Evolutionary conservation across 2,113 vertebrate genomes (phyloP), one percentile per base, ranked within the genome.

Genomic region (Gymnorhina tibicen): DNA sequence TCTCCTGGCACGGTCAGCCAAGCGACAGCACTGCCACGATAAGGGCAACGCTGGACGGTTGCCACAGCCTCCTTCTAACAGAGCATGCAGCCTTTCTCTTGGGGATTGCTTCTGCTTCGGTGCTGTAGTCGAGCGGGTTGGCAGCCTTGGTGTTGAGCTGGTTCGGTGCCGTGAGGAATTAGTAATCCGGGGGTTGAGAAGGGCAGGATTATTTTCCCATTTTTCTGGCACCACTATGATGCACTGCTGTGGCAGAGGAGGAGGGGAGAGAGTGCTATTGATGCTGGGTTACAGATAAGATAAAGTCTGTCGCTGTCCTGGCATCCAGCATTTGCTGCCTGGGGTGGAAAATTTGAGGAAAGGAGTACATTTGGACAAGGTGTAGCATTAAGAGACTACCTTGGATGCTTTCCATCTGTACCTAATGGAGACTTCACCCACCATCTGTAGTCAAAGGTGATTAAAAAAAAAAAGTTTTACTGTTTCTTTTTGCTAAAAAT

Each of bases 321-420:
- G 97, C 97, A 98, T 98, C 96, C 94, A 89, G 42, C 63, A 42
- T 95, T 96, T 93, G 93, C 96, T 97, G 97, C 95, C 97, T 85
- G 89, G 97, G 95, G 95, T 98, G 98, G 98, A 98, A 98, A 98
- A 97, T 98, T 98, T 98, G 98, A 98, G 98, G 98, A 98, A 98
- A 98, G 97, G 97, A 98, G 97, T 98, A 90, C 98, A 92, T 98
- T 99, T 98, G 98, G 98, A 97, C 97, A 98, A 98, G 98, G 97
- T 98, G 81, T 98, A 97, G 98, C 96, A 97, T 98, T 98, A 98
- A 98, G 98, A 98, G 98, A 98, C 96, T 96, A 93, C 91, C 87
- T 98, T 98, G 96, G 97, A 98, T 68, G 87, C 97, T 98, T 98
- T 98, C 98, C 98, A 98, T 98, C 98, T 98, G 97, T 96, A 96